Evolutionary conservation across 2,113 vertebrate species (phyloP), one percentile per base, ranked within the genome.

Genomic region (Vicugna pacos): DNA sequence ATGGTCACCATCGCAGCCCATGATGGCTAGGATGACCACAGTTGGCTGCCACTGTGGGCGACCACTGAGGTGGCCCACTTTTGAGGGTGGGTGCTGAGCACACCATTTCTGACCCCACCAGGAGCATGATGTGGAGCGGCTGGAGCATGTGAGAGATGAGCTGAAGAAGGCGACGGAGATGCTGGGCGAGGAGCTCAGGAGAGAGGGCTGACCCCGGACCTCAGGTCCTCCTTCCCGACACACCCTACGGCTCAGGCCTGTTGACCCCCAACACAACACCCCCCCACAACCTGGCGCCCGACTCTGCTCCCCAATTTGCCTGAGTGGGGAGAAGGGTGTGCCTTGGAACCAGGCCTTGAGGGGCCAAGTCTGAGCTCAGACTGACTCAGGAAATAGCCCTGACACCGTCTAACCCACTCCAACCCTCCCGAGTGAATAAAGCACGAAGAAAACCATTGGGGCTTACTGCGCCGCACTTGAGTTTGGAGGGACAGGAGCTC

Each of bases 61-160:
- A 28, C 80, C 38, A 3, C 28, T 26, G 65, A 16, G 35, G 60
- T 52, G 16, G 76, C 58, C 60, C 11, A 67, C 69, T 42, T 24
- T 17, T 32, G 38, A 38, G 73, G 56, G 65, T 30, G n/a, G 82
- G 75, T 52, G 12, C 70, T 79, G 13, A 96, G 16, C 20, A 2
- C 11, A 12, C 26, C 15, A 0, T 35, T 26, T 93, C 89, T 67
- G 54, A 52, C 38, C 56, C 50, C 30, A 7, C 16, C 80, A 98
- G 98, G 98, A 93, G 7, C 80, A 79, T 0, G 82, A 94, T 1
- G 10, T 42, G 77, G 98, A 98, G 98, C 98, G 87, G 97, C 98
- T 99, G 92, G 96, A 98, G 94, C 99, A 98, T 94, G 97, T 99
- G 19, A 98, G 99, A 94, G 96, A 98, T 0, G 98, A 99, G 96